phyloP scores from a whole-genome alignment of 35 echinoderm and acorn worm species.

The Anneissia japonica region DNA sequence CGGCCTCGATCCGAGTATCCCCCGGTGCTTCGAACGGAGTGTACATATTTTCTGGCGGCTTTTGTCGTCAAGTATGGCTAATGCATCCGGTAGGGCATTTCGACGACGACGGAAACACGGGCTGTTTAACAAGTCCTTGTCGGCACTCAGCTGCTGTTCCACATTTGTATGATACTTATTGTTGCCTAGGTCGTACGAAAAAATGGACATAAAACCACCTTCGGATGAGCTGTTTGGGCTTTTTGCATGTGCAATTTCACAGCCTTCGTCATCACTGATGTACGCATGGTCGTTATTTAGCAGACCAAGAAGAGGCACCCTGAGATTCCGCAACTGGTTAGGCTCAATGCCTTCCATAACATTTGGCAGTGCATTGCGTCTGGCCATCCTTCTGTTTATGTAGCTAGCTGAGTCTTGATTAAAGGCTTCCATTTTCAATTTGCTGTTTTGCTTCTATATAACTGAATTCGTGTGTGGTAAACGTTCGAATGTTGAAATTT shows the following conservation, averaged over 20 bases:
- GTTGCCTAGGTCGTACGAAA: neutral
- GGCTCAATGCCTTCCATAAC: conserved; percentile 33
- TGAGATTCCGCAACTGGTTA: conserved; percentile 10
- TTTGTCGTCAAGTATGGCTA: conserved; percentile 34
- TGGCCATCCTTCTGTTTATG: neutral
- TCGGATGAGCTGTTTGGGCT: neutral
- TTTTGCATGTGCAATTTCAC: neutral
- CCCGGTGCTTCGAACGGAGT: neutral
- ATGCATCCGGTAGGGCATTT: conserved; percentile 43
- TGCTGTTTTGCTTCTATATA: neutral
- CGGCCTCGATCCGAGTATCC: neutral
- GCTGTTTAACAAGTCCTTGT: neutral
- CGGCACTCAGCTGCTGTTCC: neutral
- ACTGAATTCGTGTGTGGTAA: neutral
- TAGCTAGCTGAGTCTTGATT: neutral
- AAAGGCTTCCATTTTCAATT: neutral
- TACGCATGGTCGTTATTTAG: neutral
- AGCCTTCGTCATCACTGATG: neutral
- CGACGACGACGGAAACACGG: conserved; percentile 4
- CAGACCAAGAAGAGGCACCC: neutral
- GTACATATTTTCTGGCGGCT: conserved; percentile 4
- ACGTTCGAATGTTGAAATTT: neutral
- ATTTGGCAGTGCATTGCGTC: conserved; percentile 43
- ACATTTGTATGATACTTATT: neutral
- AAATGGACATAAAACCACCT: neutral